A percentile compares a stretch with the other conserved stretches of the same genome.
Conservation (phyloP, 2,888 invertebrate species). For the Galerucella calmariensis region DNA sequence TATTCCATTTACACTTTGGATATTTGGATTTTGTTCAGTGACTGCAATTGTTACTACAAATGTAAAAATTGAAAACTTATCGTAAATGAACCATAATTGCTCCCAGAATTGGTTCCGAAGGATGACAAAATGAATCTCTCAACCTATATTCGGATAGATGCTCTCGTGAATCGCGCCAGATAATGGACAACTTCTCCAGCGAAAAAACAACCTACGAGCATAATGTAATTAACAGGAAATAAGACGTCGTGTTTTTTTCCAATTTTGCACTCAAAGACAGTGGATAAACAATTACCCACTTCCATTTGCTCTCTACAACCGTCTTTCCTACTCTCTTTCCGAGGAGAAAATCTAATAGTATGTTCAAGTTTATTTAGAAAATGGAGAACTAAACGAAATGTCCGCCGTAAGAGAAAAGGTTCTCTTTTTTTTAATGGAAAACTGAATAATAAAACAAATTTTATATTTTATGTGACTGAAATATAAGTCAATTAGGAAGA, state of each 20-base stretch:
- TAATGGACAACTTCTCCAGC: neutral
- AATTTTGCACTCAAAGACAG: slow-evolving; percentile 11
- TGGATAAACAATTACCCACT: slow-evolving; percentile 23
- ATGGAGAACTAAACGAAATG: slow-evolving; percentile 26
- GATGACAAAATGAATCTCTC: too few species aligned
- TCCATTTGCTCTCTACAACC: neutral
- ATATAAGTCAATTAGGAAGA: slow-evolving; percentile 5
- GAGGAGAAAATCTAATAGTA: slow-evolving; percentile 37
- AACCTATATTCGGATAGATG: too few species aligned
- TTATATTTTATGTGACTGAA: slow-evolving; percentile 26
- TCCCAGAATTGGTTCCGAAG: too few species aligned
- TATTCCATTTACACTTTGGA: too few species aligned
- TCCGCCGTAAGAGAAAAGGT: slow-evolving; percentile 1
- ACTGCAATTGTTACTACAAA: too few species aligned
- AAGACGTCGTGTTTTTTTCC: slow-evolving; percentile 11
- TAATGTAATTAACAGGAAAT: slow-evolving; percentile 23
- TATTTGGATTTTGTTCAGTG: too few species aligned
- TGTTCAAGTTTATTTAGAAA: slow-evolving; percentile 39
- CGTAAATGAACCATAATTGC: too few species aligned
- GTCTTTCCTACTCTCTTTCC: slow-evolving; percentile 3
- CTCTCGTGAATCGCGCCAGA: neutral
- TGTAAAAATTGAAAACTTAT: too few species aligned
- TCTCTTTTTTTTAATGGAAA: slow-evolving; percentile 28
- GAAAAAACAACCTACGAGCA: neutral
- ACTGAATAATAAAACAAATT: slow-evolving; percentile 34